Evolutionary conservation across 1,140 invertebrate genomes (phyloP), one percentile per base, ranked within the genome.

Genomic region (Drosophila nigrodunni): DNA sequence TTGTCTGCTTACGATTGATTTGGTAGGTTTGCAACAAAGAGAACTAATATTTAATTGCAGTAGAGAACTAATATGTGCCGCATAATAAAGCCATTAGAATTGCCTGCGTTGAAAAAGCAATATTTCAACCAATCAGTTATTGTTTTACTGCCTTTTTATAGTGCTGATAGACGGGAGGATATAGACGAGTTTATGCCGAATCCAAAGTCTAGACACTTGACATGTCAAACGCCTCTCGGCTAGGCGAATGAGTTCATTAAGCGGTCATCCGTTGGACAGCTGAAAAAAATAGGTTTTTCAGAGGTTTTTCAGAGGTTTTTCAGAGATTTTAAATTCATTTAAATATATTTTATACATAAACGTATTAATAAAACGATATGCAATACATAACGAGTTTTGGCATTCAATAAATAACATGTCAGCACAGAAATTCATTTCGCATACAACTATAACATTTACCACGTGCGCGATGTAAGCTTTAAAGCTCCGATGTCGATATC

Each of bases 131-230:
- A 13, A 25, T 64, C 35, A 52, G 21, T 25, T 39, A 46, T 46
- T 46, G 41, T 59, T n/a, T 50, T 21, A 10, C 10, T 8, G 9
- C 9, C 18, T 47, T 8, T 47, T 21, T 9, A 2, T 47, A 9
- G 18, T 47, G 1, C 15, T 47, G 1, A 18, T 21, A 7, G 21
- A 5, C 1, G 2, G 4, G 13, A 18, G 9, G 4, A 41, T 11
- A 41, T 10, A 41, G 39, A 11, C 3, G 2, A 15, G 39, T 66
- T 66, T 49, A 44, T 11, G 21, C 10, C 9, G 39, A 78, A 69
- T 82, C 79, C 74, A 78, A 59, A 78, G 80, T 82, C 80, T 82
- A 82, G 80, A 79, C 80, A 57, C 58, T 59, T 76, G 57, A 82
- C 80, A 78, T 75, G 65, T 41, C 43, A 74, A 78, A 50, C 57